Base-by-base conservation (phyloP, 2,797 vertebrate genomes). In the Darevskia nairensis region DNA sequence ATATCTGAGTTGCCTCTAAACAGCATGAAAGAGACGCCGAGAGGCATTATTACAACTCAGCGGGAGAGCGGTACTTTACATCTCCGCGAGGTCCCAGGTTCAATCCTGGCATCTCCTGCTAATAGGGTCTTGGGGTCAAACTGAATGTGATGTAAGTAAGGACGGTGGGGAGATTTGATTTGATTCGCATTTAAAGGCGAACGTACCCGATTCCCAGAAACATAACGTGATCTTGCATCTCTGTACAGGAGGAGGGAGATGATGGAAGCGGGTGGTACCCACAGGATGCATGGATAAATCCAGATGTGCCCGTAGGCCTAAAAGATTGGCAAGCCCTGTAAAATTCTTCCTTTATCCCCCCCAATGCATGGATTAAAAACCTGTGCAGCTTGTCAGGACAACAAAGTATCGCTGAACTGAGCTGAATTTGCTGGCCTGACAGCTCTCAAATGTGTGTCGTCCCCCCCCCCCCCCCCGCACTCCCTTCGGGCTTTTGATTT, bases 1-100 rank as follows among this genome's bases (percentile, higher is more conserved):
- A 91, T 44, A 46, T 83, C 25, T 76, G 88, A 89, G 86, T 86
- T 79, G 89, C 81, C 61, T 7, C 61, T 64, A 64, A 64, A 64
- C 61, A 64, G 61, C 61, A 64, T 64, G 61, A 64, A 64, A 64
- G 61, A 7, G 61, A 64, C 6, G 61, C 0, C 7, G 61, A 7
- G 61, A 64, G 61, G 21, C 17, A 23, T 64, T 64, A 23, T 64
- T 64, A 64, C 21, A 64, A 23, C 61, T 64, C 61, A 23, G 61
- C 21, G 21, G 21, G 17, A 64, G 61, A 64, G 61, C 21, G 21
- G 21, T 64, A 21, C 21, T 64, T 64, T 64, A 5, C 61, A 64
- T 64, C 50, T 55, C 17, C 0, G 21, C 1, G 13, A 71, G 27
- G 29, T 71, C 5, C 69, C n/a, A 32, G 13, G 69, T 32, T 71